Conservation (phyloP, 2,797 vertebrate species). For the Pseudochirops corinnae region DNA sequence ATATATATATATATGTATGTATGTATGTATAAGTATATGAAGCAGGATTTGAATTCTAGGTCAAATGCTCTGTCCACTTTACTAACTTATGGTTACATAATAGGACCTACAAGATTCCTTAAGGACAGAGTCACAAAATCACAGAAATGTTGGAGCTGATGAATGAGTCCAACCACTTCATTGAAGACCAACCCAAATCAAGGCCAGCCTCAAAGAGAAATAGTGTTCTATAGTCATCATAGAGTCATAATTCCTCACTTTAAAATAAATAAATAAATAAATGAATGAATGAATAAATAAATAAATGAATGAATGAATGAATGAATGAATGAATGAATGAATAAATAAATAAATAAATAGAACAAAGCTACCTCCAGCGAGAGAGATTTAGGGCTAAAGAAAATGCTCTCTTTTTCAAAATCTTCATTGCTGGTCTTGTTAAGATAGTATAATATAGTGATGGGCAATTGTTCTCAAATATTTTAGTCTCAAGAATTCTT, state of each 20-base stretch:
- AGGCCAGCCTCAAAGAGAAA: background rate
- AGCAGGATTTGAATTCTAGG: background rate
- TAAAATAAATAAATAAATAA: background rate
- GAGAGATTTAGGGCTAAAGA: background rate
- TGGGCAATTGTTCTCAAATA: background rate
- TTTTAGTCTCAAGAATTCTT: background rate
- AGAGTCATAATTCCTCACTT: background rate
- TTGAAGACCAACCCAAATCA: background rate
- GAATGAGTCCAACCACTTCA: background rate
- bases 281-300: background rate
- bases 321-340: too few relatives aligned
- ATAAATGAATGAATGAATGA: too few relatives aligned
- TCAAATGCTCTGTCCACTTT: background rate
- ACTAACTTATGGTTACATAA: background rate
- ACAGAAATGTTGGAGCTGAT: background rate
- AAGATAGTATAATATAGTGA: background rate
- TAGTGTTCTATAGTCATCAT: background rate
- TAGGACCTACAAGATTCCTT: background rate
- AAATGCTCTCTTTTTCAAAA: background rate
- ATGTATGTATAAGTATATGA: background rate
- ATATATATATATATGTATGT: too few relatives aligned
- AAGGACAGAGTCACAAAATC: background rate
- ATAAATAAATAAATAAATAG: background rate
- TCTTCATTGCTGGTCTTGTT: background rate
- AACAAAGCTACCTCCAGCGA: background rate